Conservation (phyloP, 2,888 invertebrate species). For the Dicranocentrus wangi region DNA sequence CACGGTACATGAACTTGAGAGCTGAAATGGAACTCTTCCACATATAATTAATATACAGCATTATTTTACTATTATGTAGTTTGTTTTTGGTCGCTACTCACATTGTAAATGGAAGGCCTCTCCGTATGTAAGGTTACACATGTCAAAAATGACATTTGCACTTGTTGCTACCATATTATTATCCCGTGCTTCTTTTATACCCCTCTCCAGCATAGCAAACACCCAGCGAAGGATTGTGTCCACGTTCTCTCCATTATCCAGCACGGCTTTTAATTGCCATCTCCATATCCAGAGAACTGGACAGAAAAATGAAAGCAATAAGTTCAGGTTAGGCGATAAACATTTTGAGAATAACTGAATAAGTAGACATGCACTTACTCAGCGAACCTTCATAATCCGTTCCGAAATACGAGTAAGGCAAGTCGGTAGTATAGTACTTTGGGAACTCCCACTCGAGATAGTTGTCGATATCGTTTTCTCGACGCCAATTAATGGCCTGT, state of each 20-base stretch:
- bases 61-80: too few species aligned
- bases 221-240: neutral
- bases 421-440: neutral
- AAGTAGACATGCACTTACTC: neutral
- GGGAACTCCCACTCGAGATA: constrained; percentile 1
- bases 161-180: too few species aligned
- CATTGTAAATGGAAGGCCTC: too few species aligned
- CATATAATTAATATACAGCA: too few species aligned
- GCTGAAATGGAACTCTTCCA: too few species aligned
- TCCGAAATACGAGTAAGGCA: neutral
- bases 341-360: too few species aligned
- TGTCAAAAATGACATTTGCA: too few species aligned
- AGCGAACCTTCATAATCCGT: constrained; percentile 13
- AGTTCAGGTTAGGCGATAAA: too few species aligned
- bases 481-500: neutral
- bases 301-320: too few species aligned
- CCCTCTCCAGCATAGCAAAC: neutral
- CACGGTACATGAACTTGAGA: too few species aligned
- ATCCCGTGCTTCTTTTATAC: neutral
- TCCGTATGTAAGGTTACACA: too few species aligned
- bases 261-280: neutral
- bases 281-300: neutral
- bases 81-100: too few species aligned
- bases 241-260: neutral
- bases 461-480: neutral